A percentile compares a stretch with the other conserved stretches of the same genome.
These are phyloP conservation scores for Drosophila nasuta DNA, from an alignment of 1,140 invertebrate species.

Conservation along the genomic window DNA sequence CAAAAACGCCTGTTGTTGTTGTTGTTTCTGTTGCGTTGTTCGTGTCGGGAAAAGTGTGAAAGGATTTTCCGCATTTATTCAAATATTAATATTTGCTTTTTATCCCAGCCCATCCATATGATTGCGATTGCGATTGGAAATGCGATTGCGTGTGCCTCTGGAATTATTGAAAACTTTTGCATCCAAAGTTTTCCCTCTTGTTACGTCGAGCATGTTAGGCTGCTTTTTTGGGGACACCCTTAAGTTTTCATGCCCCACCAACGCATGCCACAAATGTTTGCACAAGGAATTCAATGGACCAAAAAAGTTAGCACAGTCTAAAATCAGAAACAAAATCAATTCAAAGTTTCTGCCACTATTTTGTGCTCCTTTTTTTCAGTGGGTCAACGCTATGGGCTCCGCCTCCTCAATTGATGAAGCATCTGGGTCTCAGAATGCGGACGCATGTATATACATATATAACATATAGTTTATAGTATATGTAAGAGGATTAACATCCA, in stretches of 20 bases:
- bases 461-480: neutral
- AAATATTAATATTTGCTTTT: slow-evolving; percentile 79
- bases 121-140: slow-evolving; percentile 39
- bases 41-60: slow-evolving; percentile 50
- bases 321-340: slow-evolving; percentile 64
- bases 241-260: slow-evolving; percentile 27
- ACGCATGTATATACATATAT: neutral
- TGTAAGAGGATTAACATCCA: slow-evolving; percentile 60
- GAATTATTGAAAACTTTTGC: slow-evolving; percentile 41
- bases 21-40: slow-evolving; percentile 14
- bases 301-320: slow-evolving; percentile 37
- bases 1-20: slow-evolving; percentile 44
- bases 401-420: slow-evolving; percentile 11
- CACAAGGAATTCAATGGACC: slow-evolving; percentile 46
- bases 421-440: slow-evolving; percentile 23
- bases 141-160: slow-evolving; percentile 18
- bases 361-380: slow-evolving; percentile 19
- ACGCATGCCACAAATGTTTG: slow-evolving; percentile 56
- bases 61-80: slow-evolving; percentile 76
- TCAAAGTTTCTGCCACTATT: slow-evolving; percentile 51
- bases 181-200: slow-evolving; percentile 10
- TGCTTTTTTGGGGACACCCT: neutral
- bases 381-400: slow-evolving; percentile 18
- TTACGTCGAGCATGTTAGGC: neutral
- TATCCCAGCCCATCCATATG: slow-evolving; percentile 40